Conservation (phyloP, 2,888 invertebrate genomes). For the Drosophila meridionalis region DNA sequence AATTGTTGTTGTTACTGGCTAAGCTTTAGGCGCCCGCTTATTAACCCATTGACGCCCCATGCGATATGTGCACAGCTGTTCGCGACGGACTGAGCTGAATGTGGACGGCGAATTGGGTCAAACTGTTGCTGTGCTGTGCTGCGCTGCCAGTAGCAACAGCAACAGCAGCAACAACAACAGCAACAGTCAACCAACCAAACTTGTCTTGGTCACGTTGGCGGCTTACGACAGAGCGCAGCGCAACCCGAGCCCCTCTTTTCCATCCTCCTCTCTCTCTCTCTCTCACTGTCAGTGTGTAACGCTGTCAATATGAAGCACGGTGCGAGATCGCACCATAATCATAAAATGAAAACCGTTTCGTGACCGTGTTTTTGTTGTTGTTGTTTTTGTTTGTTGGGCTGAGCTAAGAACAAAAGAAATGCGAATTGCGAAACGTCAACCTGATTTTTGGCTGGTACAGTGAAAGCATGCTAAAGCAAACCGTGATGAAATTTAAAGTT, state of each 20-base stretch:
- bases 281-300: conserved; percentile 1
- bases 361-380: conserved; percentile 43
- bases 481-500: neutral
- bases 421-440: conserved; percentile 28
- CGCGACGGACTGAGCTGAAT: conserved; percentile 28
- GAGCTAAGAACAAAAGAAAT: conserved; percentile 33
- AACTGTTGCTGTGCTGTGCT: conserved; percentile 66
- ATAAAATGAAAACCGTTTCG: conserved; percentile 47
- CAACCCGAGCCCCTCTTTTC: conserved; percentile 1
- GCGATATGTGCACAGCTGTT: conserved; percentile 71
- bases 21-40: conserved; percentile 33
- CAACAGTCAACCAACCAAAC: conserved; percentile 63
- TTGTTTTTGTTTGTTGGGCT: conserved; percentile 6
- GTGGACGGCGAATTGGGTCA: conserved; percentile 70
- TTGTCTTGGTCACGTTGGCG: conserved; percentile 72
- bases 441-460: neutral
- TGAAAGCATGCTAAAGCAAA: conserved; percentile 4
- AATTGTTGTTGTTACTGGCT: conserved; percentile 31
- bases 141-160: conserved; percentile 26
- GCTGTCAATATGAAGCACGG: conserved; percentile 46
- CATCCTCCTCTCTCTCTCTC: neutral
- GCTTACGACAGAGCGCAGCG: conserved; percentile 48
- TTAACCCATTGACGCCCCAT: conserved; percentile 45
- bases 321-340: conserved; percentile 41
- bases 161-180: conserved; percentile 23